A percentile compares a stretch with the other conserved stretches of the same genome.
phyloP scores from a whole-genome alignment of 1,140 invertebrate genomes.

The Doryteuthis pealeii region DNA sequence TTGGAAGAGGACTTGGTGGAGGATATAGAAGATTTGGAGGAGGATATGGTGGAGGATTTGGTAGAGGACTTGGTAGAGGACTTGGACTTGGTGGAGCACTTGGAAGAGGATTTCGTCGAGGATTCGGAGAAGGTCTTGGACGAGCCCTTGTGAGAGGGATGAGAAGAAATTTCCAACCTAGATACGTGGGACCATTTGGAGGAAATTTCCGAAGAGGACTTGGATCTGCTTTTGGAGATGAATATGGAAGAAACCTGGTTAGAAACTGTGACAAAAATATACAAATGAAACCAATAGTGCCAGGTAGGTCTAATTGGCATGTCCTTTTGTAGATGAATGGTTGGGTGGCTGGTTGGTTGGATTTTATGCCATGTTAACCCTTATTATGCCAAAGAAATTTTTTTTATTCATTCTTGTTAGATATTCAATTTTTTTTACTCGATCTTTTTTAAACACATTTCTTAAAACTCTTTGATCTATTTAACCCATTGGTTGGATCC shows the following conservation, averaged over 20 bases:
- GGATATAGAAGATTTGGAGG: constrained; percentile 10
- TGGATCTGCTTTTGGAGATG: background rate
- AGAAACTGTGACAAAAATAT: background rate
- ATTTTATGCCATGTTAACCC: no score
- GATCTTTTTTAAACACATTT: no score
- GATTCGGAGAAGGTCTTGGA: constrained; percentile 8
- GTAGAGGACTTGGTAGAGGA: background rate
- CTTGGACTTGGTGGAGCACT: background rate
- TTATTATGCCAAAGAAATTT: no score
- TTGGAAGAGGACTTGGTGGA: background rate
- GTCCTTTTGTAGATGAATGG: no score
- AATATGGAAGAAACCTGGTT: constrained; percentile 5
- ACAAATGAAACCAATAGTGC: no score
- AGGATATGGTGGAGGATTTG: constrained; percentile 12
- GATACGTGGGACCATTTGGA: constrained; percentile 9
- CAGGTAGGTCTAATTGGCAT: no score
- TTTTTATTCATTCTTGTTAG: no score
- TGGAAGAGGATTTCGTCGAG: constrained; percentile 1
- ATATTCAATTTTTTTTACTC: no score
- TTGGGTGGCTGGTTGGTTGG: no score
- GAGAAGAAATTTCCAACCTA: constrained; percentile 18
- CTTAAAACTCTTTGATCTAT: no score
- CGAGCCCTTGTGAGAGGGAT: constrained; percentile 15
- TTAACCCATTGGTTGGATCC: no score
- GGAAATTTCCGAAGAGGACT: background rate